These are phyloP conservation scores for Umimayanthus kanabou DNA, from an alignment of 92 coral and sea anemone genomes.

Conservation along the genomic window DNA sequence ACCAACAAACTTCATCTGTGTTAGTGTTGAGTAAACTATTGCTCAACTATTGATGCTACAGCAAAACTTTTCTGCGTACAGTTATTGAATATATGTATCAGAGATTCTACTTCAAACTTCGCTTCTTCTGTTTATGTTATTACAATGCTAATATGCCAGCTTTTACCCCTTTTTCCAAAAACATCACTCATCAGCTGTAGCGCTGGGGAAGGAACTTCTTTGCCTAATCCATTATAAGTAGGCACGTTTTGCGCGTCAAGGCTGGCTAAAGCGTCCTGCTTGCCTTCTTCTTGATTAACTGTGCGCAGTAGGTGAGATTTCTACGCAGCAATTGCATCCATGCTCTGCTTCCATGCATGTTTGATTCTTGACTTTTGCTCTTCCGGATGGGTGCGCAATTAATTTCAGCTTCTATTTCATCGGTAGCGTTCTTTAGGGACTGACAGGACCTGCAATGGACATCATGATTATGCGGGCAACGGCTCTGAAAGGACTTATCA, in stretches of 20 bases:
- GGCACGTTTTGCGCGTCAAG: conserved; percentile 41
- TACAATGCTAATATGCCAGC: conserved; percentile 41
- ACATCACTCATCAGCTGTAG: conserved; percentile 49
- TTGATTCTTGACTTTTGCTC: neutral
- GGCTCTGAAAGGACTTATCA: too few relatives aligned
- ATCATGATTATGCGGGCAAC: too few relatives aligned
- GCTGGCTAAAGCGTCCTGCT: conserved; percentile 44
- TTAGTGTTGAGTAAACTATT: conserved; percentile 26
- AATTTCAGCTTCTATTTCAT: too few relatives aligned
- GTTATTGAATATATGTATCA: too few relatives aligned
- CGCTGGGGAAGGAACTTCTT: neutral
- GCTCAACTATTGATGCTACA: conserved; percentile 25
- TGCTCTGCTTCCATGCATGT: conserved; percentile 50
- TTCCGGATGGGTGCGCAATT: too few relatives aligned
- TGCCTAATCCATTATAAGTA: conserved; percentile 52
- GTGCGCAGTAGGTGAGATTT: too few relatives aligned
- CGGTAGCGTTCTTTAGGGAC: too few relatives aligned
- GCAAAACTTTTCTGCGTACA: neutral
- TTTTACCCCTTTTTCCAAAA: conserved; percentile 46
- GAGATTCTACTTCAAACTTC: too few relatives aligned
- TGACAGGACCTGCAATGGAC: too few relatives aligned
- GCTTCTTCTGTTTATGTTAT: neutral
- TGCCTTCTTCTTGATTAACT: neutral
- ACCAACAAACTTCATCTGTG: neutral
- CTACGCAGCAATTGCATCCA: neutral